A percentile compares a stretch with the other conserved stretches of the same genome.
These are phyloP conservation scores for Corythoichthys intestinalis DNA, from an alignment of 2,113 vertebrate species.

Conservation along the genomic window DNA sequence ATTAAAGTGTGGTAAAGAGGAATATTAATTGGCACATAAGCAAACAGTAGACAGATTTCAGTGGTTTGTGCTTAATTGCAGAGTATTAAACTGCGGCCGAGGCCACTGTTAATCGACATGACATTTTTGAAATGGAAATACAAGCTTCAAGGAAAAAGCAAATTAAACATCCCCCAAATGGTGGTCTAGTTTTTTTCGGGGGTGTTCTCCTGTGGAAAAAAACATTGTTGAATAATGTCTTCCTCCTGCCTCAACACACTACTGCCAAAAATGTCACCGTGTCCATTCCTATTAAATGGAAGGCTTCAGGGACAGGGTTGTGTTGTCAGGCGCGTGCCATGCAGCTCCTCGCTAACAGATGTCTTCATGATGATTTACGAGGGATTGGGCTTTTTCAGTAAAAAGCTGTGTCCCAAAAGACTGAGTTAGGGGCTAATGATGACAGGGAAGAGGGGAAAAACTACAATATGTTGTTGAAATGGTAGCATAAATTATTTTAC, in stretches of 20 bases:
- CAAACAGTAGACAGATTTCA: neutral
- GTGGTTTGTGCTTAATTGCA: neutral
- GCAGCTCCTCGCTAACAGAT: neutral
- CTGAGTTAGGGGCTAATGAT: neutral
- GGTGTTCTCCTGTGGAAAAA: conserved; percentile 3
- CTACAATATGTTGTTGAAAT: neutral
- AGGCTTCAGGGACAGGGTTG: neutral
- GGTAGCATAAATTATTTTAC: neutral
- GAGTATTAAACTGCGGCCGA: neutral
- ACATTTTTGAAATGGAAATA: conserved; percentile 5
- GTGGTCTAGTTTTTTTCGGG: neutral
- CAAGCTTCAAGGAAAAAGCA: conserved; percentile 1
- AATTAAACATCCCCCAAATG: neutral
- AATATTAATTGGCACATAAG: conserved; percentile 8
- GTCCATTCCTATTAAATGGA: conserved; percentile 1
- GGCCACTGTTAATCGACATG: conserved; percentile 3
- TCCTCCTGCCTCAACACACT: conserved; percentile 5
- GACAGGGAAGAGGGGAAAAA: neutral
- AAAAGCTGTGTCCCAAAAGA: neutral
- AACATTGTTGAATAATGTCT: conserved; percentile 9
- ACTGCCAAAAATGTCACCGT: conserved; percentile 7
- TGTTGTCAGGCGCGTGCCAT: conserved; percentile 8
- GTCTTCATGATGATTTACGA: conserved; percentile 1
- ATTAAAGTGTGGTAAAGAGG: neutral
- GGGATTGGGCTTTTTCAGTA: neutral